A percentile compares a stretch with the other conserved stretches of the same genome.
These are phyloP conservation scores for Charadrius vociferus DNA, from an alignment of 2,113 vertebrate genomes.

Conservation along the genomic window DNA sequence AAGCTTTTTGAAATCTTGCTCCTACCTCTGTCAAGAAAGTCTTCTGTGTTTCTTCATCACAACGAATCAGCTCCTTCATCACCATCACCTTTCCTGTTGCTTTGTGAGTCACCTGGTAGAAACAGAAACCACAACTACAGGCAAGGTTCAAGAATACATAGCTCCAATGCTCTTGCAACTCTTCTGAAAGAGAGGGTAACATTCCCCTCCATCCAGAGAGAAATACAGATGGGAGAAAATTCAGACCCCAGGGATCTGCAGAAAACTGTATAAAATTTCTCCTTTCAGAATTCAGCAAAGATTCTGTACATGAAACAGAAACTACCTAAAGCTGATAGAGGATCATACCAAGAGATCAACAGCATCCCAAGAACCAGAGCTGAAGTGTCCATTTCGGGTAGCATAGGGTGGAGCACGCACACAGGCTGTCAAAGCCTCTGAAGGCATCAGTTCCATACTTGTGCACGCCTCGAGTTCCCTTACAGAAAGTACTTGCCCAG, in stretches of 20 bases:
- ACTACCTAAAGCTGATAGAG: not conserved
- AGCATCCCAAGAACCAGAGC: not conserved
- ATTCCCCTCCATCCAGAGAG: not conserved
- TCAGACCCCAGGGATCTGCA: not conserved
- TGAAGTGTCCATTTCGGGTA: not conserved
- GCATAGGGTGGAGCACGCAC: not conserved
- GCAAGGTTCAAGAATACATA: not conserved
- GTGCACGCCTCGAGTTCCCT: not conserved
- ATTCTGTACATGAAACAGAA: not conserved
- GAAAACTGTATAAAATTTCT: not conserved
- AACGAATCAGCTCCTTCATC: slow-evolving; percentile 97
- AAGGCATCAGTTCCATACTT: not conserved
- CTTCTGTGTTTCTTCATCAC: slow-evolving; percentile 97
- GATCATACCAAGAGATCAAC: not conserved
- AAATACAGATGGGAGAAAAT: not conserved
- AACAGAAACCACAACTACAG: slow-evolving; percentile 13
- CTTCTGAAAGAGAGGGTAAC: not conserved
- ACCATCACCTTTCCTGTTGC: slow-evolving; percentile 98
- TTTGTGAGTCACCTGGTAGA: slow-evolving; percentile 90
- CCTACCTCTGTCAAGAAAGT: slow-evolving; percentile 94
- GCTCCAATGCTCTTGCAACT: not conserved
- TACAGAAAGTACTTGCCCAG: not conserved
- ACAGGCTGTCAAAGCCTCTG: not conserved
- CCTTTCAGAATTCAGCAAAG: not conserved
- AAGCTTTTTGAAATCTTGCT: not conserved